Base-by-base conservation (phyloP, 2,113 vertebrate genomes). In the Naja naja region DNA sequence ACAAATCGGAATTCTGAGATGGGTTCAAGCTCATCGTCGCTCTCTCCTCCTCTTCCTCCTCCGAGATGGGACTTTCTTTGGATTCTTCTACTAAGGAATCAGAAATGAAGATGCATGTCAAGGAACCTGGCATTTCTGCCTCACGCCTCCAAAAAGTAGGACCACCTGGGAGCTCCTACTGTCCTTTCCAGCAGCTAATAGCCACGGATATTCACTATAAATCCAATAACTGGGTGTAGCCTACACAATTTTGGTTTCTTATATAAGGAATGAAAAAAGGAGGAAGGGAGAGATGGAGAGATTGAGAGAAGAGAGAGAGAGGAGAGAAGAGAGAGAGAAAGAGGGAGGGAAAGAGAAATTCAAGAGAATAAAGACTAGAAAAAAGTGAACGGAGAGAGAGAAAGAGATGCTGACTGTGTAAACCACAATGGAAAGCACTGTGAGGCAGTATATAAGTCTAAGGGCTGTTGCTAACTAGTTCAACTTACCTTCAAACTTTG, bases 1-100 rank as follows among this genome's bases (percentile, higher is more conserved):
- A 99, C 98, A 92, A 99, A 99, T 95, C 99, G 96, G 95, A 99
- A 98, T 95, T 99, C 99, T 0, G 99, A 98, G 97, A 99, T 99
- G 0, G 95, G 96, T 39, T 98, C 98, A 1, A 81, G 12, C 0
- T 98, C 98, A 0, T 99, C 98, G 14, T 98, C 98, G 0, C 98
- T 98, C 0, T 98, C 0, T 96, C 97, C 0, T 97, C 96, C 0
- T 98, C 56, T 0, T 97, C 97, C 0, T 97, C 98, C 8, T 98
- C 98, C 45, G 96, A 95, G 97, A 98, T 96, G 85, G 98, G 97
- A 1, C 97, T 95, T 85, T 99, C 99, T 95, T 98, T 98, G 43
- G 95, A 91, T n/a, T 98, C 98, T n/a, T 97, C 97, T 47, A 97
- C 98, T 98, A 94, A 53, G 85, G 94, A 95, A 95, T 54, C 0